A percentile compares a stretch with the other conserved stretches of the same genome.
Conservation (phyloP, 2,113 vertebrate species). For the Lipophrys pholis region DNA sequence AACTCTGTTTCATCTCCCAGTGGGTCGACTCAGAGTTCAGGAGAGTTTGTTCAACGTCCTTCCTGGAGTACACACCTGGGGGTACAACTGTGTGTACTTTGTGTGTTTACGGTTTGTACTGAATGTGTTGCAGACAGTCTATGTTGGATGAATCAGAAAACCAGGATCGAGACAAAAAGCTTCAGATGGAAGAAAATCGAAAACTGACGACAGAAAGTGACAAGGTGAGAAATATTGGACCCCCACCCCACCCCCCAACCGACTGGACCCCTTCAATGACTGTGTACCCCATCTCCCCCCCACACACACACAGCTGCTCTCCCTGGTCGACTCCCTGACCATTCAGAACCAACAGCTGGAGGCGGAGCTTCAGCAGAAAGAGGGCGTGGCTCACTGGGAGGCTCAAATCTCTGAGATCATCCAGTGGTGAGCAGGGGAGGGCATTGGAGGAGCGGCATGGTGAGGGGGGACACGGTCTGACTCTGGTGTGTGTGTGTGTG, state of each 20-base stretch:
- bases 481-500: too few species aligned
- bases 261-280: neutral
- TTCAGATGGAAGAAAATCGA: slow-evolving; percentile 91
- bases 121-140: slow-evolving; percentile 85
- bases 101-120: too few species aligned
- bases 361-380: slow-evolving; percentile 95
- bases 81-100: too few species aligned
- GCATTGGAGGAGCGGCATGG: too few species aligned
- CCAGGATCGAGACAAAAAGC: slow-evolving; percentile 88
- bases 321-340: slow-evolving; percentile 93
- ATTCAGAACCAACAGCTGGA: slow-evolving; percentile 94
- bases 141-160: slow-evolving; percentile 94
- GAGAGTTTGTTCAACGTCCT: too few species aligned
- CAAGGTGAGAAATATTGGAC: slow-evolving; percentile 82
- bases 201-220: slow-evolving; percentile 90
- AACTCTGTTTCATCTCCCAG: too few species aligned
- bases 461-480: too few species aligned
- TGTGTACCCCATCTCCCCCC: neutral
- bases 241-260: neutral
- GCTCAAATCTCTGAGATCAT: slow-evolving; percentile 99
- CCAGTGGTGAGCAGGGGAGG: slow-evolving; percentile 87
- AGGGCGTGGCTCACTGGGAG: slow-evolving; percentile 97
- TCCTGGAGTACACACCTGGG: too few species aligned
- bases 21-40: too few species aligned
- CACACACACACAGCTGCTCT: slow-evolving; percentile 83